Evolutionary conservation across 2,888 invertebrate species (phyloP).

Genomic region (Pristionchus arcanus): DNA sequence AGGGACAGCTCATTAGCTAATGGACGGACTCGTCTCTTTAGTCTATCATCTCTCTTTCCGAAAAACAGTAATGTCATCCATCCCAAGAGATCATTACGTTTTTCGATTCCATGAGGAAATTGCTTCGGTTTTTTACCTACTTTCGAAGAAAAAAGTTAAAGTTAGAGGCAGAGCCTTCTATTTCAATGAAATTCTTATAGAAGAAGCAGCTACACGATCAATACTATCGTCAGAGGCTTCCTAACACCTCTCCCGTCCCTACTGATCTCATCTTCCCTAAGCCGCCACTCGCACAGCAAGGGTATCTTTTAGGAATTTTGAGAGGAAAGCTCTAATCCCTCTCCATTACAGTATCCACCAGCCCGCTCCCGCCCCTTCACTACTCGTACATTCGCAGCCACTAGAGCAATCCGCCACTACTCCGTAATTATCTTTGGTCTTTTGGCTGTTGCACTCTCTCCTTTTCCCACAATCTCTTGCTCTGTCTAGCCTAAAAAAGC

Average conservation of each 20-base stretch:
- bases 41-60: not conserved
- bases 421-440: not conserved
- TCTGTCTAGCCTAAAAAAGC: not conserved
- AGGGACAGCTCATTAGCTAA: slow-evolving; percentile 30
- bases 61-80: not conserved
- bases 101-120: not conserved
- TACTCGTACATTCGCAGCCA: not conserved
- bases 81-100: not conserved
- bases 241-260: not conserved
- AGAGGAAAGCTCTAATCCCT: not conserved
- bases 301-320: not conserved
- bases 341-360: not conserved
- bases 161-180: not conserved
- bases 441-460: not conserved
- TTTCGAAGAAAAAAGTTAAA: not conserved
- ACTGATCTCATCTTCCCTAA: not conserved
- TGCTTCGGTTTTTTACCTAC: not conserved
- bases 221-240: not conserved
- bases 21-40: not conserved
- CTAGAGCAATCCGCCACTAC: not conserved
- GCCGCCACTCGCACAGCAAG: not conserved
- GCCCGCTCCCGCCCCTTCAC: not conserved
- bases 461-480: not conserved
- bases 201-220: not conserved
- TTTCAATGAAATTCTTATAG: not conserved